phyloP scores from a whole-genome alignment of 2,797 vertebrate genomes.

The Tragelaphus oryx region DNA sequence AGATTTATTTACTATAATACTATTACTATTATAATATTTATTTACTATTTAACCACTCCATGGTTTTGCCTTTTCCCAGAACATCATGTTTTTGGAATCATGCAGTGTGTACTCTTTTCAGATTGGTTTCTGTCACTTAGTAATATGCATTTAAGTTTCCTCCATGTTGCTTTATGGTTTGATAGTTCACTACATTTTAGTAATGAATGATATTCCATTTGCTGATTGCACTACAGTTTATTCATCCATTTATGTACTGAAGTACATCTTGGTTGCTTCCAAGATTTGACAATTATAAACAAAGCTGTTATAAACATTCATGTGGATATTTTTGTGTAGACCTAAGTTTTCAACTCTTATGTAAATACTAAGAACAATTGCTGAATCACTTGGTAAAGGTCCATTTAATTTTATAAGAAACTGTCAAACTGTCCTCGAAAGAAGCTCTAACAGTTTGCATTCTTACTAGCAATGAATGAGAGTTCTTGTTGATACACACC shows the following conservation, averaged over 20 bases:
- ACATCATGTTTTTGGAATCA: not conserved
- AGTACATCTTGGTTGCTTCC: not conserved
- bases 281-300: not conserved
- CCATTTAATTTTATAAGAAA: not conserved
- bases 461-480: not conserved
- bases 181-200: not conserved
- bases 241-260: not conserved
- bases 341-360: not conserved
- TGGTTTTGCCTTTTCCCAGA: not conserved
- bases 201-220: not conserved
- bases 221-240: not conserved
- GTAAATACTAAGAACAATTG: not conserved
- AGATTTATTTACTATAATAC: not conserved
- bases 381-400: not conserved
- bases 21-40: not conserved
- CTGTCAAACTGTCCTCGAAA: not conserved
- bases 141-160: not conserved
- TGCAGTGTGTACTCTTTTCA: not conserved
- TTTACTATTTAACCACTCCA: not conserved
- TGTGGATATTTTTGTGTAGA: not conserved
- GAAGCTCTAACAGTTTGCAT: not conserved
- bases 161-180: not conserved
- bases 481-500: not conserved
- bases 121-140: not conserved
- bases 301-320: not conserved